A percentile compares a stretch with the other conserved stretches of the same genome.
These are phyloP conservation scores for Rhipidura dahli DNA, from an alignment of 2,113 vertebrate species.

Conservation along the genomic window DNA sequence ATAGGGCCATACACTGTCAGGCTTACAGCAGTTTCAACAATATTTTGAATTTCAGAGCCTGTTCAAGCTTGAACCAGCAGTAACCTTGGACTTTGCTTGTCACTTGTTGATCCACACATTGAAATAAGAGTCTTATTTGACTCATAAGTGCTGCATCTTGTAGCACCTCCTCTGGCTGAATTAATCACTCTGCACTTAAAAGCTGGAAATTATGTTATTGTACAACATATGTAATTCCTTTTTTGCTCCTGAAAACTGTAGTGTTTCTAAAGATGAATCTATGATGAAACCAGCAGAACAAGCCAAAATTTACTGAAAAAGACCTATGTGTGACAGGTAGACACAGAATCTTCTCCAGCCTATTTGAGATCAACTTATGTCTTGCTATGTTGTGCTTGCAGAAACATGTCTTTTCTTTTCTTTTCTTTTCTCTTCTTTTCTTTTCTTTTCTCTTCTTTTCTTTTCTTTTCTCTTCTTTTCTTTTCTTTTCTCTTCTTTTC, in stretches of 20 bases:
- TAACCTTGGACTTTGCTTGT: not conserved
- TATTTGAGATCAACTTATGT: not conserved
- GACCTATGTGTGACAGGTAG: accelerated
- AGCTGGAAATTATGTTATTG: not conserved
- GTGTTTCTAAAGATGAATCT: not conserved
- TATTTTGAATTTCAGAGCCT: not conserved
- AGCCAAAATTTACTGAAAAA: not conserved
- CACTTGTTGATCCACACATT: not conserved
- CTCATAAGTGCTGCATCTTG: too few relatives aligned
- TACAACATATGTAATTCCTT: not conserved
- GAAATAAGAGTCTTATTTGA: not conserved
- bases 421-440: too few relatives aligned
- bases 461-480: too few relatives aligned
- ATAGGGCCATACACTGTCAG: not conserved
- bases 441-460: too few relatives aligned
- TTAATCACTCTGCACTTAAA: not conserved
- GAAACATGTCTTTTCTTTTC: not conserved
- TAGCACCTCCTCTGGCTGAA: not conserved
- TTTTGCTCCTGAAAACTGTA: not conserved
- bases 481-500: accelerated
- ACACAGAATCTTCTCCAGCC: not conserved
- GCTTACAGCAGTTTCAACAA: not conserved
- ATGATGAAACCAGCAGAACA: not conserved
- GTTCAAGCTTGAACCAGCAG: not conserved
- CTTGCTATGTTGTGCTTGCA: not conserved